Evolutionary conservation across 2,888 invertebrate species (phyloP).

Genomic region (Blera fallax): DNA sequence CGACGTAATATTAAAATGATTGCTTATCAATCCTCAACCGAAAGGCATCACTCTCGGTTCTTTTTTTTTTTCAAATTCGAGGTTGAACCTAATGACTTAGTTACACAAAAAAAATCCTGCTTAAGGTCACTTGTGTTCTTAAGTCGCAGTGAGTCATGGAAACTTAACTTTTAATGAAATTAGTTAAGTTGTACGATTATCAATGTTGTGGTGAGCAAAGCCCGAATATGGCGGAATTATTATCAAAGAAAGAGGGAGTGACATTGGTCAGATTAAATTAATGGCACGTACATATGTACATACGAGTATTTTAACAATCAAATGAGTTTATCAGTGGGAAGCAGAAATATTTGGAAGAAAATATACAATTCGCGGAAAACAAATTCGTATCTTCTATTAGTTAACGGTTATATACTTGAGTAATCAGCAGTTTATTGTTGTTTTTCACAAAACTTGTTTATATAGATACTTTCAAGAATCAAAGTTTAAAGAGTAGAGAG

Average conservation of each 20-base stretch:
- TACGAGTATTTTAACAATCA: background rate
- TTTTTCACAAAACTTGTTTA: background rate
- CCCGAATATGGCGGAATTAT: background rate
- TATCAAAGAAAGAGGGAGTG: constrained; percentile 5
- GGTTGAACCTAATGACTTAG: background rate
- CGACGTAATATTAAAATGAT: background rate
- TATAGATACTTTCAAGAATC: background rate
- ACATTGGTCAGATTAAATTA: background rate
- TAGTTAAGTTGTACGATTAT: background rate
- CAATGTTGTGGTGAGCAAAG: constrained; percentile 7
- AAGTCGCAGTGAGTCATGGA: constrained; percentile 7
- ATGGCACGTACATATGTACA: background rate
- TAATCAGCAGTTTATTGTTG: background rate
- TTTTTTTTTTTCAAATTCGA: background rate
- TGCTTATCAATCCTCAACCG: constrained; percentile 7
- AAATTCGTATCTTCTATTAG: background rate
- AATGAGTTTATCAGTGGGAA: constrained; percentile 19
- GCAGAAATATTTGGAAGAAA: background rate
- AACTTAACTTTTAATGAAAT: background rate
- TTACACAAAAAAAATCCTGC: background rate
- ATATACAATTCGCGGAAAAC: background rate
- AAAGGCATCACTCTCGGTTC: background rate
- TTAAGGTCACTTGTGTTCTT: background rate
- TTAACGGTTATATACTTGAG: too few species aligned
- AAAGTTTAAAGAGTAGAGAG: background rate